phyloP scores from a whole-genome alignment of 1,140 invertebrate genomes.

The Grapholita molesta region DNA sequence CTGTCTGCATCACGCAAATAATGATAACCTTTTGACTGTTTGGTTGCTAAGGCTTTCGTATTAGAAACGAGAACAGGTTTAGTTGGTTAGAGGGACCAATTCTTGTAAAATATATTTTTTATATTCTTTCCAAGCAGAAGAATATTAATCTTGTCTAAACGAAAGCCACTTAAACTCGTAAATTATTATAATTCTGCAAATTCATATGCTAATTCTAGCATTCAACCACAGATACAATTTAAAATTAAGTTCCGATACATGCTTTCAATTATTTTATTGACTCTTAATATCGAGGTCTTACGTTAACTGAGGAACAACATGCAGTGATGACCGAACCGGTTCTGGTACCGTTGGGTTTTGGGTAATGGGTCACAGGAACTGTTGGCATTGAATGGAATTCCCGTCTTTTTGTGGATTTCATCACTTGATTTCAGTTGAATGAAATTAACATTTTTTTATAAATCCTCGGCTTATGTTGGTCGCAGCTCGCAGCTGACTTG shows the following conservation, averaged over 20 bases:
- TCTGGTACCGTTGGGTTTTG: constrained; percentile 35
- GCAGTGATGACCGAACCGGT: constrained; percentile 28
- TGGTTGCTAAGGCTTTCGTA: too few species aligned
- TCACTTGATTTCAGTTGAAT: neutral
- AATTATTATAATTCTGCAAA: neutral
- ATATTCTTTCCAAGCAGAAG: too few species aligned
- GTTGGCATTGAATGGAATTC: constrained; percentile 2
- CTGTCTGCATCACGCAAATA: too few species aligned
- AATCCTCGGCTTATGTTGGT: too few species aligned
- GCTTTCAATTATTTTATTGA: constrained; percentile 2
- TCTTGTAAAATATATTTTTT: too few species aligned
- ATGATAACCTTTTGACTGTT: too few species aligned
- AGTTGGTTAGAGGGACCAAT: too few species aligned
- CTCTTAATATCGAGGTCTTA: constrained; percentile 5
- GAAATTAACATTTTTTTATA: too few species aligned
- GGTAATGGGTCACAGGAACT: constrained; percentile 39
- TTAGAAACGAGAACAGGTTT: too few species aligned
- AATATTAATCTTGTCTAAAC: neutral
- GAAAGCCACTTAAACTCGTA: neutral
- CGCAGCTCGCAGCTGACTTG: too few species aligned
- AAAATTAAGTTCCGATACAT: neutral
- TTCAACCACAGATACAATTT: neutral
- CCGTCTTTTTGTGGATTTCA: neutral
- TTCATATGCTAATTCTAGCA: neutral
- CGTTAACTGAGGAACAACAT: neutral